Base-by-base conservation (phyloP, 1,140 invertebrate species). In the Formica exsecta region DNA sequence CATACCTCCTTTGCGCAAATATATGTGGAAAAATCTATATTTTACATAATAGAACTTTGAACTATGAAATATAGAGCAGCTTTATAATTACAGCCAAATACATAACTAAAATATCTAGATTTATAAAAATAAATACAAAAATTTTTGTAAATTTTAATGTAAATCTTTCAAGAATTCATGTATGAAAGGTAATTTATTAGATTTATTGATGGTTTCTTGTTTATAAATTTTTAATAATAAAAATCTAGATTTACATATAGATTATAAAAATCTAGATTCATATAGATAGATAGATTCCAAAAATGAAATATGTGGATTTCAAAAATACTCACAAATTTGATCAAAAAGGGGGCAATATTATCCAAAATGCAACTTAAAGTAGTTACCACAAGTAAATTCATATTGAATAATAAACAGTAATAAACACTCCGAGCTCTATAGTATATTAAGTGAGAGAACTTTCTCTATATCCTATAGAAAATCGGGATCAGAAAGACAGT, bases 21-120 rank as follows among this genome's bases (percentile, higher is more conserved):
- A 92, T 64, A 87, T 91, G 89, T 25, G 77, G 74, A 25, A 87
- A 87, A 73, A 93, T 29, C 94, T 95, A 22, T 9, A 87, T 76
- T 87, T 77, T 73, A 66, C 88, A 86, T 81, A 19, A 65, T 19
- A 54, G 65, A 32, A 85, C 57, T 16, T 87, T 70, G 32, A 48
- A 11, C 16, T 41, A 19, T 61, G 3, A 16, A 22, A 8, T 57
- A 64, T 22, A 0, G 0, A 16, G 0, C 44, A 44, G 11, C 11
- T 48, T 48, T 16, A 32, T 44, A 41, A 22, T 3, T 71, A 64
- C 4, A 32, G 13, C 3, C 29, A 7, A 3, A 62, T 36, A 57
- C 5, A 51, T 5, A 44, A 54, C 22, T 57, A 6, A 36, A 25
- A 71, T 73, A 19, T 73, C 22, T 73, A 16, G 16, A 54, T 62